Conservation (phyloP, 2,888 invertebrate species). For the Incurvaria masculella region DNA sequence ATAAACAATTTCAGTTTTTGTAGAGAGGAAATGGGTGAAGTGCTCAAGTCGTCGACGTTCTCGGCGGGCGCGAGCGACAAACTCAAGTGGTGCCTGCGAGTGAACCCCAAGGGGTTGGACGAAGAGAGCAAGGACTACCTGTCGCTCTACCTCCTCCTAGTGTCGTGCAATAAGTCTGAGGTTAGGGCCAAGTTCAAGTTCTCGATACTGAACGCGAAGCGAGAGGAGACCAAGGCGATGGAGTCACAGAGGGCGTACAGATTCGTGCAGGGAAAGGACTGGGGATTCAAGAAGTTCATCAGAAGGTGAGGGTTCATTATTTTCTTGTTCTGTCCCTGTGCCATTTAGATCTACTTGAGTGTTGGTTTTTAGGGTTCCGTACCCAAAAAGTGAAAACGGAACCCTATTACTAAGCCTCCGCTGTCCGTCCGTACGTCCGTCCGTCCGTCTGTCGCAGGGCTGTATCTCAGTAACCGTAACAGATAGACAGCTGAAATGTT, state of each 20-base stretch:
- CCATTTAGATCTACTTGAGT: not conserved
- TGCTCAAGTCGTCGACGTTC: slow-evolving; percentile 98
- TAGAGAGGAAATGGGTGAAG: slow-evolving; percentile 99
- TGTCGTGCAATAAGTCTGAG: slow-evolving; percentile 99
- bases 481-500: no score
- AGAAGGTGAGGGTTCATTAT: slow-evolving; percentile 52
- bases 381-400: no score
- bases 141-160: slow-evolving; percentile 96
- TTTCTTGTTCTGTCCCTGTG: not conserved
- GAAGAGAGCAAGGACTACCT: slow-evolving; percentile 99
- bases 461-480: no score
- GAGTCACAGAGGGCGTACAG: slow-evolving; percentile 95
- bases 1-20: slow-evolving; percentile 99
- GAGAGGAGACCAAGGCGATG: slow-evolving; percentile 99
- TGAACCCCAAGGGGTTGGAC: slow-evolving; percentile 99
- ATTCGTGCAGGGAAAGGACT: slow-evolving; percentile 99
- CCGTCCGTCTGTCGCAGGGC: no score
- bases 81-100: slow-evolving; percentile 99
- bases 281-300: slow-evolving; percentile 99
- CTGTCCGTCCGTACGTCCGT: no score
- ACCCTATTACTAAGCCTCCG: no score
- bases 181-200: slow-evolving; percentile 99
- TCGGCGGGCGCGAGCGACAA: slow-evolving; percentile 99
- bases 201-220: slow-evolving; percentile 99
- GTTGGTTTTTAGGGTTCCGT: no score